Percentiles rank a stretch among this genome's conserved stretches.
Conservation (phyloP, 2,113 vertebrate genomes). For the Dissostichus mawsoni region DNA sequence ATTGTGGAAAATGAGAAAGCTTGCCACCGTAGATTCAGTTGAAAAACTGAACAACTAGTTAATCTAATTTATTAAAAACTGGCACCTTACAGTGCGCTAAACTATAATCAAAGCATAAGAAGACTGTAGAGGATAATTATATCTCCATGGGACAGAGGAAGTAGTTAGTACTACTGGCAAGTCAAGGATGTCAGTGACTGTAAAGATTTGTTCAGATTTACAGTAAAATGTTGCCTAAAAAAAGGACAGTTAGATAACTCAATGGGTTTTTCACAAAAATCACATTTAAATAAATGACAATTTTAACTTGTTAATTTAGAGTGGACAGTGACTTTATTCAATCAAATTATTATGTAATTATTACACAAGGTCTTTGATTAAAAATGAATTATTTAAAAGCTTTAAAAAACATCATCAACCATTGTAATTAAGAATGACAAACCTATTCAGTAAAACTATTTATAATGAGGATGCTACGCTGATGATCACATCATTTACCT, state of each 20-base stretch:
- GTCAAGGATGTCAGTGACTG: not conserved
- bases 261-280: not conserved
- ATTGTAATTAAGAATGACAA: too few species aligned
- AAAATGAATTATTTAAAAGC: not conserved
- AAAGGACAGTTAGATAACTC: not conserved
- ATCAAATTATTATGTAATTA: not conserved
- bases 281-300: too few species aligned
- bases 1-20: slow-evolving; percentile 40
- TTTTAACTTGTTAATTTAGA: not conserved
- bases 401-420: too few species aligned
- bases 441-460: not conserved
- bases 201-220: not conserved
- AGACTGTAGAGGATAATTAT: slow-evolving; percentile 23
- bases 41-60: slow-evolving; percentile 63
- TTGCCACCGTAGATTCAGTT: slow-evolving; percentile 5
- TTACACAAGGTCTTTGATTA: not conserved
- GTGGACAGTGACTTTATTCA: not conserved
- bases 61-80: slow-evolving; percentile 26
- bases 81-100: slow-evolving; percentile 37
- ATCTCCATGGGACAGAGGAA: not conserved
- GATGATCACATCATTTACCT: slow-evolving; percentile 3
- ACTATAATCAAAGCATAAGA: slow-evolving; percentile 56
- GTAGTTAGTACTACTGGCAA: not conserved
- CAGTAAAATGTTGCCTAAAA: not conserved
- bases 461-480: not conserved